Base-by-base conservation (phyloP, 2,797 vertebrate species). In the Gymnothorax javanicus region DNA sequence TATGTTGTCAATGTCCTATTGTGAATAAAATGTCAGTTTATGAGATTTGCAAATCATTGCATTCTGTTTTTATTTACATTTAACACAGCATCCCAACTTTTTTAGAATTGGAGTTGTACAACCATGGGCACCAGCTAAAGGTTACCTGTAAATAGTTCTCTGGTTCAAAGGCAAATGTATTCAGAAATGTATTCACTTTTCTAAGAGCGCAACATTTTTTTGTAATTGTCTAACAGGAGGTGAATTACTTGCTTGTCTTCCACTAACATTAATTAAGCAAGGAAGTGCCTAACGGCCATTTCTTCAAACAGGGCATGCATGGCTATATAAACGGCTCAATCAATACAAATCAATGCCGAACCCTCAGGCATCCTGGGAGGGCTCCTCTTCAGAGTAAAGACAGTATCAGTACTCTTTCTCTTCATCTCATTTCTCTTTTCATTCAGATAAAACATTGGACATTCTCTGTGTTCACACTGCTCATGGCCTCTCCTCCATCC, bases 281-380 rank as follows among this genome's bases (percentile, higher is more conserved):
- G 23, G 73, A 86, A 75, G 71, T 20, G 85, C 52, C 33, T 81
- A n/a, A 60, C 15, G 57, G 50, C 64, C 0, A 69, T 20, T 56
- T n/a, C 81, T 83, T 43, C 54, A 5, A 20, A 83, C 81, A 71
- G 52, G 54, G 83, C 81, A 71, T 33, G 86, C 64, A 58, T 71
- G 79, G 83, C 86, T 71, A 83, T 86, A 82, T 12, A 56, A 15
- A 83, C 69, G 57, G 71, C 81, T 58, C 54, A 73, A 83, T 71
- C 64, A 58, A 82, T 54, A 56, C 64, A 82, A 86, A 54, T 64
- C 52, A 67, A 83, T n/a, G 69, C 64, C 54, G 43, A 71, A 23
- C 82, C 58, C 81, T 64, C 23, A 43, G 23, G 62, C 62, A 25
- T 82, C 81, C 52, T 52, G 60, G 85, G 20, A 52, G 9, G 71